Base-by-base conservation (phyloP, 1,140 invertebrate species). In the Hypsibius dujardini region DNA sequence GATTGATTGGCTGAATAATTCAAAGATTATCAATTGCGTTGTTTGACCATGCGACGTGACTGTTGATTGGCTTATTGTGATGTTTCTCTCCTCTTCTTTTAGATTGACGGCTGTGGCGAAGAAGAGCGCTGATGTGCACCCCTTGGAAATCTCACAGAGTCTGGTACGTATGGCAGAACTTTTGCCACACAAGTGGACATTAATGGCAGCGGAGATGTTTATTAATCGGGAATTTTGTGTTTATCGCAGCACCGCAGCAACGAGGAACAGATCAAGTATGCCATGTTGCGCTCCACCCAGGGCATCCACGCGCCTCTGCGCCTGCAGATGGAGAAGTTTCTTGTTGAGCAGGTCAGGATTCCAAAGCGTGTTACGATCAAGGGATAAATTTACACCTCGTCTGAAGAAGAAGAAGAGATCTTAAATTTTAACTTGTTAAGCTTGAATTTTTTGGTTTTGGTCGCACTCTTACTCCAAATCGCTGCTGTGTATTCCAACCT, bases 271-370 rank as follows among this genome's bases (percentile, higher is more conserved):
- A 84, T 87, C 80, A 84, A 90, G 71, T 86, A 90, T 84, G 81
- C 83, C 12, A 86, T 91, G 81, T 79, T 93, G 28, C 83, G 88
- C 70, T 90, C 90, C 75, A 85, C 84, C 40, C 90, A 94, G 83
- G 92, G 92, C 40, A 79, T 93, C 47, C 89, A 91, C 80, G 89
- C 89, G 7, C 90, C 90, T 1, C 78, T 94, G 46, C 85, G 85
- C 76, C 80, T 93, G 59, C 84, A 85, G 47, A 91, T 92, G 88
- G 92, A 95, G 80, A 81, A 86, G 70, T 87, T 87, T 78, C 85
- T 87, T 67, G 84, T 86, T 1, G 83, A 84, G 71, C 86, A 87
- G 81, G 84, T 92, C 72, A 73, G 70, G n/a, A n/a, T n/a, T n/a
- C n/a, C n/a, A n/a, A n/a, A n/a, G n/a, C n/a, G n/a, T n/a, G n/a